A percentile compares a stretch with the other conserved stretches of the same genome.
These are phyloP conservation scores for Neotragus moschatus DNA, from an alignment of 2,113 vertebrate species.

Conservation along the genomic window DNA sequence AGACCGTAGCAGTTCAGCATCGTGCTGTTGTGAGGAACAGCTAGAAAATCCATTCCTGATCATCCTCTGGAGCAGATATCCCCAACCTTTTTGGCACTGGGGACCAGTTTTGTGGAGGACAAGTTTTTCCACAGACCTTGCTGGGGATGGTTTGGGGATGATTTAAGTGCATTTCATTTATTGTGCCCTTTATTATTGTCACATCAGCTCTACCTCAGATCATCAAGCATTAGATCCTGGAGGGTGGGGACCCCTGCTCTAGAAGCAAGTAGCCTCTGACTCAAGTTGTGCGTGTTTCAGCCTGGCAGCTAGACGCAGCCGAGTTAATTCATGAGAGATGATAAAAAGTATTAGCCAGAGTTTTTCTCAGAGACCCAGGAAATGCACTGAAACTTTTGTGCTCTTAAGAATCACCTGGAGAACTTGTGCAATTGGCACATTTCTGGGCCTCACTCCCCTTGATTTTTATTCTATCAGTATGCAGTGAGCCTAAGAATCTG, in stretches of 20 bases:
- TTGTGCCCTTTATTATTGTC: not conserved
- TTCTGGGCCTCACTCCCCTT: not conserved
- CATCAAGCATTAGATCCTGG: not conserved
- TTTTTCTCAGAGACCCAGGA: not conserved
- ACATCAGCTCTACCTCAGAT: not conserved
- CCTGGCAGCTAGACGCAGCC: not conserved
- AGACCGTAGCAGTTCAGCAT: not conserved
- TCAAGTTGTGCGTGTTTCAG: not conserved
- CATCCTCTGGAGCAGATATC: not conserved
- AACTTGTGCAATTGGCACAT: not conserved
- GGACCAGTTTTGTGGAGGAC: not conserved
- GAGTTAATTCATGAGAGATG: not conserved
- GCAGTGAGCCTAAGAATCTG: not conserved
- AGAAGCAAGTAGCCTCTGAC: not conserved
- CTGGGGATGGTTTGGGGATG: not conserved
- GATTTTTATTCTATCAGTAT: not conserved
- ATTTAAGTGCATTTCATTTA: not conserved
- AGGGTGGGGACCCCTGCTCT: not conserved
- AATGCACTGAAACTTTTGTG: not conserved
- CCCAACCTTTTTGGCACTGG: not conserved
- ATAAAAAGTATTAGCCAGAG: not conserved
- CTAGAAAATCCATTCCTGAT: not conserved
- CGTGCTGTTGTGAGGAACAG: not conserved
- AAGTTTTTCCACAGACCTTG: not conserved
- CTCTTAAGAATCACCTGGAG: not conserved